These are phyloP conservation scores for Drosophila anomelani DNA, from an alignment of 2,888 invertebrate genomes.

Conservation along the genomic window DNA sequence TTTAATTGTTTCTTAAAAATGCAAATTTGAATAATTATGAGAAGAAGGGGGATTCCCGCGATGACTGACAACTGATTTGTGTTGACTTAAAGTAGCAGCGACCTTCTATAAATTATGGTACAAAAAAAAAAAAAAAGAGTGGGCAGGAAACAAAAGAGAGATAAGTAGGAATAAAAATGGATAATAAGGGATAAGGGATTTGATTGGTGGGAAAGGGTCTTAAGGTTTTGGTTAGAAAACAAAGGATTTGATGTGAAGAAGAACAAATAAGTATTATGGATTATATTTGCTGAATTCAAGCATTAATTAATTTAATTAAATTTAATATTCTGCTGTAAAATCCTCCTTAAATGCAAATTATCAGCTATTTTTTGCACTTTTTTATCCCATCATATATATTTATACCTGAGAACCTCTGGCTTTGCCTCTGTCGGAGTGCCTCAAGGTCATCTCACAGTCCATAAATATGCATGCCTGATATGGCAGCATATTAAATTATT, in stretches of 20 bases:
- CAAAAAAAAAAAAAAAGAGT: background rate
- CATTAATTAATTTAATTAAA: background rate
- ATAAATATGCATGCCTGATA: slow-evolving; percentile 69
- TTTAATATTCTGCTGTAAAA: background rate
- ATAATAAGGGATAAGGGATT: slow-evolving; percentile 2
- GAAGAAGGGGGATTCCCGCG: slow-evolving; percentile 4
- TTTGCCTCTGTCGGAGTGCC: slow-evolving; percentile 28
- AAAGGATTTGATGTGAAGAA: background rate
- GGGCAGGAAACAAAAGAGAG: background rate
- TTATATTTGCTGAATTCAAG: background rate
- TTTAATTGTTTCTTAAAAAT: slow-evolving; percentile 67
- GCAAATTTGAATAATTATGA: slow-evolving; percentile 67
- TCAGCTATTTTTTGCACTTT: background rate
- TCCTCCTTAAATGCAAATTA: background rate
- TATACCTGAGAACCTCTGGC: slow-evolving; percentile 51
- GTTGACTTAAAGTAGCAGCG: slow-evolving; percentile 28
- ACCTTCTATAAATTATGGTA: slow-evolving; percentile 7
- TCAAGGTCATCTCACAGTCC: slow-evolving; percentile 63
- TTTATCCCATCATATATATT: background rate
- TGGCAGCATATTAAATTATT: slow-evolving; percentile 45
- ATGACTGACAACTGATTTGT: slow-evolving; percentile 42
- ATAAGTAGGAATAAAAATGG: background rate
- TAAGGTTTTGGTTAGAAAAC: background rate
- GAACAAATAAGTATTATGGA: background rate
- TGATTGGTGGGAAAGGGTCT: background rate